Percentiles rank a stretch among this genome's conserved stretches.
Evolutionary conservation across 2,797 vertebrate genomes (phyloP).

Genomic region (Delichon dasypus): DNA sequence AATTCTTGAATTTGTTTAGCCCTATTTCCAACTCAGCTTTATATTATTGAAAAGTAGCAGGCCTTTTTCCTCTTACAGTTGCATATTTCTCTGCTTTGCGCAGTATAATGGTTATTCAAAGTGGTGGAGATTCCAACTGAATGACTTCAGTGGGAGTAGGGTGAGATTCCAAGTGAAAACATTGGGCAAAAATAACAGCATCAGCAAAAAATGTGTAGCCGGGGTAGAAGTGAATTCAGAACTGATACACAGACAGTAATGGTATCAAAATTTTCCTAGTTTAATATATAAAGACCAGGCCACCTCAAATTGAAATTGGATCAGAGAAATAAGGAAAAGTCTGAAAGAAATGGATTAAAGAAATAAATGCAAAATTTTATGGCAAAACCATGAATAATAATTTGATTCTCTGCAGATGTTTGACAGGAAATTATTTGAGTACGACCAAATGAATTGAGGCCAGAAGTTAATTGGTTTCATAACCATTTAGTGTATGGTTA

Average conservation of each 20-base stretch:
- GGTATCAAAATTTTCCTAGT: background rate
- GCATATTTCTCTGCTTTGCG: background rate
- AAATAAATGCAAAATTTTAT: background rate
- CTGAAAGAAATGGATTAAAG: background rate
- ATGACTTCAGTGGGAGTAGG: slow-evolving; percentile 35
- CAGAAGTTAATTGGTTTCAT: slow-evolving; percentile 26
- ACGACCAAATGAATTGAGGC: background rate
- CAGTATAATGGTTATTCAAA: slow-evolving; percentile 11
- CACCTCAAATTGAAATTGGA: background rate
- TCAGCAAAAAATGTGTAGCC: slow-evolving; percentile 16
- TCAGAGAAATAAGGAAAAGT: background rate
- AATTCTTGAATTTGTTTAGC: background rate
- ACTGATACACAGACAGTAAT: background rate
- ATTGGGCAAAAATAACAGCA: background rate
- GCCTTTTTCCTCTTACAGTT: background rate
- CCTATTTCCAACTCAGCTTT: background rate
- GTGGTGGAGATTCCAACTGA: slow-evolving; percentile 36
- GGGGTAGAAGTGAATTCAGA: background rate
- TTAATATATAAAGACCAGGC: background rate
- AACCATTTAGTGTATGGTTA: background rate
- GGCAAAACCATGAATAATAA: background rate
- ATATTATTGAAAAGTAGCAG: background rate
- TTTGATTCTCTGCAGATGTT: slow-evolving; percentile 40
- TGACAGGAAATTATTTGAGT: background rate
- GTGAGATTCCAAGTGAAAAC: background rate